Evolutionary conservation across 2,888 invertebrate genomes (phyloP), one percentile per base, ranked within the genome.

Genomic region (Amblyteles armatorius): DNA sequence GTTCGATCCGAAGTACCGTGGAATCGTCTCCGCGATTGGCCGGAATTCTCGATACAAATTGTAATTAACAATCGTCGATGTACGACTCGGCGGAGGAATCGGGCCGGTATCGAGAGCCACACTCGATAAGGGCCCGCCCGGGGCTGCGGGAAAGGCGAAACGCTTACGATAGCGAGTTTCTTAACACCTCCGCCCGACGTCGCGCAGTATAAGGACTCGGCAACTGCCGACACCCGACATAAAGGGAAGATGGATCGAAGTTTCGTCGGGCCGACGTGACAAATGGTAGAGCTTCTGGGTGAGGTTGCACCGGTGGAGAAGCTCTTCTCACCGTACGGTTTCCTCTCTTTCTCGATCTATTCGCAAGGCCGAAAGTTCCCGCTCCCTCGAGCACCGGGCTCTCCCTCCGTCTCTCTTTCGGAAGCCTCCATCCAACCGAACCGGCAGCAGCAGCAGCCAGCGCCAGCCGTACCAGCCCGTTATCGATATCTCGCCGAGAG

Each of bases 201-300:
- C 44, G 44, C 44, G 0, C 44, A 13, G 44, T 44, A 44, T 82
- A 71, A 82, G 82, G 84, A 84, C 79, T 80, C 79, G 79, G 83
- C 83, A 76, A 79, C 82, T 82, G 79, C 82, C 85, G 90, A 90
- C 89, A 87, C 86, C 86, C n/a, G 83, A 87, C 88, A 89, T 88
- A 90, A 90, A 90, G 86, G 86, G 69, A 87, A 88, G 90, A 90
- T 89, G 88, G 89, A 90, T 90, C 89, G 89, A 86, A 86, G 84
- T 88, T 88, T 88, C 88, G 88, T 88, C 86, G 82, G 57, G 87
- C 79, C 83, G 84, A 76, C 87, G 88, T 88, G 88, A 88, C 88
- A 88, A 88, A 88, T 87, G 88, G 87, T 88, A 72, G 86, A 82
- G 76, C 65, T 79, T 74, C 55, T 74, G 48, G 76, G 67, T 73